These are phyloP conservation scores for Channa striata DNA, from an alignment of 2,797 vertebrate species.

Conservation along the genomic window DNA sequence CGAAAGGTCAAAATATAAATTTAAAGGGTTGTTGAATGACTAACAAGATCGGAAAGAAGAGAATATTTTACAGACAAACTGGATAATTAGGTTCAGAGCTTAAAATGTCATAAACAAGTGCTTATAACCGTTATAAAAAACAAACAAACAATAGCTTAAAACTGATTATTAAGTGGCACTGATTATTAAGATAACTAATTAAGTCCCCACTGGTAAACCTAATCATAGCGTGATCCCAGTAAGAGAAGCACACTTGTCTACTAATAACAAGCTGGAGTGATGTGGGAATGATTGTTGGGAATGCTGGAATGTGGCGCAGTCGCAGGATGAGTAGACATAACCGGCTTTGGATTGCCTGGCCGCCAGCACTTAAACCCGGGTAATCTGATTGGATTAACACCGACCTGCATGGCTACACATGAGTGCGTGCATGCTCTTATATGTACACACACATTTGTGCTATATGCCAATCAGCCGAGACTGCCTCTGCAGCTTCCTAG, in stretches of 20 bases:
- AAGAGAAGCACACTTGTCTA: constrained; percentile 17
- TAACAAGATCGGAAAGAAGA: not conserved
- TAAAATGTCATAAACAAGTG: no score
- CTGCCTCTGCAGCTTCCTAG: constrained; percentile 57
- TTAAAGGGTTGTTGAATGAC: not conserved
- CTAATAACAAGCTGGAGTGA: constrained; percentile 48
- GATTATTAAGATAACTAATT: no score
- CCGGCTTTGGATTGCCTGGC: constrained; percentile 77
- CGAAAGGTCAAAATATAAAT: not conserved
- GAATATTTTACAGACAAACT: not conserved
- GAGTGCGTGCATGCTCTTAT: constrained; percentile 14
- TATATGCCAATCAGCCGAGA: constrained; percentile 56
- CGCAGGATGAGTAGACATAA: constrained; percentile 76
- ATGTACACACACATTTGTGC: constrained; percentile 17
- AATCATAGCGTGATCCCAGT: constrained; percentile 29
- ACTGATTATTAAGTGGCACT: no score
- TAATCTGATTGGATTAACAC: constrained; percentile 89
- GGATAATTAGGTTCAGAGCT: not conserved
- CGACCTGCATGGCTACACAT: constrained; percentile 74
- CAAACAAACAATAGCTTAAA: no score
- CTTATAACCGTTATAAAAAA: no score
- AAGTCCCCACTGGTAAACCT: constrained; percentile 27
- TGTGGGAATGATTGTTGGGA: constrained; percentile 63
- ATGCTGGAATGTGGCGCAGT: constrained; percentile 46
- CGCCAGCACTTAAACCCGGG: constrained; percentile 80